Conservation (phyloP, 2,888 invertebrate genomes). For the Vanessa cardui region DNA sequence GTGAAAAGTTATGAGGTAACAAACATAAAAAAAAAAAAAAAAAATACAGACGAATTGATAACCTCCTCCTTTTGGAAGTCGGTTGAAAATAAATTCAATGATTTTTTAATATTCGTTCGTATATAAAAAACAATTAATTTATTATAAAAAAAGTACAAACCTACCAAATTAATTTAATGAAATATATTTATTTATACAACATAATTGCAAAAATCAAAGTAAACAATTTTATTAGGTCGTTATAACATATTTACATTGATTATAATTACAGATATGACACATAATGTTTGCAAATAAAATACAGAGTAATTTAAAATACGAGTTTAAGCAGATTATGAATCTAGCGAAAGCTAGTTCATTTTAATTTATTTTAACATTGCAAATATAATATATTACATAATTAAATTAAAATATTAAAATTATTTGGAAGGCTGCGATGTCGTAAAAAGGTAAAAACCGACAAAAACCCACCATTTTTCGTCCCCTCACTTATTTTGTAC, state of each 20-base stretch:
- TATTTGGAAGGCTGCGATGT: constrained; percentile 35
- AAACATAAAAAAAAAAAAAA: too few relatives aligned
- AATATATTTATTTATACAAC: not conserved
- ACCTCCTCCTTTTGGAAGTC: too few relatives aligned
- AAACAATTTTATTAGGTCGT: not conserved
- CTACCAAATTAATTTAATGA: not conserved
- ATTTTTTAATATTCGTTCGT: too few relatives aligned
- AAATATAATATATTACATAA: constrained; percentile 26
- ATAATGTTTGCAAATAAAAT: too few relatives aligned
- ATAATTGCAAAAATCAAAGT: not conserved
- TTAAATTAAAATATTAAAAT: constrained; percentile 42
- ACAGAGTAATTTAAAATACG: not conserved
- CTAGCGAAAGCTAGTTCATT: constrained; percentile 13
- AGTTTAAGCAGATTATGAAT: not conserved
- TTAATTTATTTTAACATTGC: not conserved
- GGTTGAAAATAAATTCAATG: too few relatives aligned
- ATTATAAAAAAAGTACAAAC: too few relatives aligned
- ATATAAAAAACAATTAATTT: too few relatives aligned
- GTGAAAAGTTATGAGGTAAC: too few relatives aligned
- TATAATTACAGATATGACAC: not conserved
- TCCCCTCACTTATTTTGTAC: constrained; percentile 55
- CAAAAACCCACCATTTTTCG: constrained; percentile 56
- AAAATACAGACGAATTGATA: too few relatives aligned
- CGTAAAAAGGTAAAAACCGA: constrained; percentile 61
- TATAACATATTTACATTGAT: not conserved